Conservation (phyloP, 2,888 invertebrate species). For the Diplazon laetatorius region DNA sequence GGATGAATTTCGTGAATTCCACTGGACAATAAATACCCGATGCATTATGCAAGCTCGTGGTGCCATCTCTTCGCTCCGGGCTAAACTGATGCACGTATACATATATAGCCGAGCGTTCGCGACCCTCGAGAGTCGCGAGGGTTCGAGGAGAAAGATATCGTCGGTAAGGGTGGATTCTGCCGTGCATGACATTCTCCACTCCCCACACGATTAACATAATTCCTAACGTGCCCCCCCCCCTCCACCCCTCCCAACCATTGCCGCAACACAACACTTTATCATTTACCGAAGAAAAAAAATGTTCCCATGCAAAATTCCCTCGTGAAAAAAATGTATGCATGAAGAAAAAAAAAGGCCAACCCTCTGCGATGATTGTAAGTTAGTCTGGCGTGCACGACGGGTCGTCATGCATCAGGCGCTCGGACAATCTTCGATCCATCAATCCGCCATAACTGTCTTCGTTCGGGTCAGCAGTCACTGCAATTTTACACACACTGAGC, state of each 20-base stretch:
- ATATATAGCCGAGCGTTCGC: constrained; percentile 59
- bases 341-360: neutral
- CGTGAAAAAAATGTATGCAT: neutral
- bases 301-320: neutral
- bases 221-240: too few species aligned
- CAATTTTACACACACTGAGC: neutral
- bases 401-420: constrained; percentile 47
- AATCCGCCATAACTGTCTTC: neutral
- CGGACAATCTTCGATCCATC: neutral
- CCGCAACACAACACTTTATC: too few species aligned
- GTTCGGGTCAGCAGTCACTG: neutral
- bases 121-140: constrained; percentile 40
- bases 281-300: neutral
- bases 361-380: constrained; percentile 24
- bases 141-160: constrained; percentile 44
- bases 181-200: neutral
- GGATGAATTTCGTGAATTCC: constrained; percentile 44
- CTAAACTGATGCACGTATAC: constrained; percentile 61
- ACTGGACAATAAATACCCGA: constrained; percentile 75
- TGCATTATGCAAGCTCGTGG: constrained; percentile 73
- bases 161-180: constrained; percentile 64
- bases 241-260: too few species aligned
- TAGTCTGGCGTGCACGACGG: constrained; percentile 42
- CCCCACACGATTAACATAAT: too few species aligned
- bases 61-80: constrained; percentile 71